These are phyloP conservation scores for Nyleta sp. DNA, from an alignment of 2,888 invertebrate species.

Conservation along the genomic window DNA sequence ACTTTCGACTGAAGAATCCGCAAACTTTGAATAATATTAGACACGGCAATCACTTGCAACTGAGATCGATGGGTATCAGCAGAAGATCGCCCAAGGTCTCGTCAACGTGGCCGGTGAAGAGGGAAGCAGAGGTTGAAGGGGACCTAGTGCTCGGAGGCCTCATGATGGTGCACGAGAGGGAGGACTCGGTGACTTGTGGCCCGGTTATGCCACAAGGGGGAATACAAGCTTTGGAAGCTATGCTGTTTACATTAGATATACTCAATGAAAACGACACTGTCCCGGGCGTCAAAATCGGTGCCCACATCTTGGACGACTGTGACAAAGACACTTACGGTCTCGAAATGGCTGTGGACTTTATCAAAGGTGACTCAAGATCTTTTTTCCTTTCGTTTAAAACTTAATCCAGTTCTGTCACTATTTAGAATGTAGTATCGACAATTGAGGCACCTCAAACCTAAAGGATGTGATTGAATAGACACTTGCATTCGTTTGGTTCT, in stretches of 20 bases:
- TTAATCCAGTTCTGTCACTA: too few species aligned
- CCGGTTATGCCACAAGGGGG: conserved; percentile 96
- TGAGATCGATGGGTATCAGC: conserved; percentile 47
- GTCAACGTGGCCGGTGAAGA: conserved; percentile 88
- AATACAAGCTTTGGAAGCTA: conserved; percentile 92
- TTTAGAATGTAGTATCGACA: too few species aligned
- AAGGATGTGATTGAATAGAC: too few species aligned
- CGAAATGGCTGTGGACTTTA: conserved; percentile 96
- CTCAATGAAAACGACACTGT: conserved; percentile 85
- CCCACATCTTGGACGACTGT: conserved; percentile 95
- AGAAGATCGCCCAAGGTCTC: conserved; percentile 71
- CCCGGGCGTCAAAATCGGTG: conserved; percentile 90
- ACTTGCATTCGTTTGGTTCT: too few species aligned
- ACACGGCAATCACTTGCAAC: conserved; percentile 56
- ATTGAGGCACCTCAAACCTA: too few species aligned
- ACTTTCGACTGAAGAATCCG: conserved; percentile 44
- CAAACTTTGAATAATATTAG: conserved; percentile 50
- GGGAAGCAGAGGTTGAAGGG: conserved; percentile 91
- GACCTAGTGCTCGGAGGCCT: conserved; percentile 93
- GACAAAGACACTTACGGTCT: conserved; percentile 96
- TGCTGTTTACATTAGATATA: conserved; percentile 93
- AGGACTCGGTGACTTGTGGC: conserved; percentile 91
- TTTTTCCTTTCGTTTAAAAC: too few species aligned
- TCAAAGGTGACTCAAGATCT: too few species aligned
- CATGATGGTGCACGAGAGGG: conserved; percentile 96